A percentile compares a stretch with the other conserved stretches of the same genome.
These are phyloP conservation scores for Scolopax mira DNA, from an alignment of 2,113 vertebrate species.

Conservation along the genomic window DNA sequence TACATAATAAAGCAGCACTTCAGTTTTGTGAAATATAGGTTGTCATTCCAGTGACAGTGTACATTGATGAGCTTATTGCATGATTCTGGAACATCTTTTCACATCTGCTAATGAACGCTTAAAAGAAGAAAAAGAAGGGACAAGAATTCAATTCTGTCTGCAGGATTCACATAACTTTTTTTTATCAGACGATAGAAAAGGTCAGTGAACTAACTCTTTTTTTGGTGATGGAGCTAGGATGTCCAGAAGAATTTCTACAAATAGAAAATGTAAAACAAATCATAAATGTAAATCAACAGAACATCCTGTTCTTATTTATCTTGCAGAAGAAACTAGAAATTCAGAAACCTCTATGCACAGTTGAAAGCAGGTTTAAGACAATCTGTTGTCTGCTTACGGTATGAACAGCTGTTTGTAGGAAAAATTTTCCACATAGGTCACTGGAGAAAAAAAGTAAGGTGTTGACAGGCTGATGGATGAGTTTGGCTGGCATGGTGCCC, in stretches of 20 bases:
- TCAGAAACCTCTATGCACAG: background rate
- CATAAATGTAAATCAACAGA: background rate
- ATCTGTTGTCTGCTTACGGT: background rate
- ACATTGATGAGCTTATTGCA: background rate
- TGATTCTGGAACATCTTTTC: background rate
- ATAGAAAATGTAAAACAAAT: background rate
- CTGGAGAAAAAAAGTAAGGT: background rate
- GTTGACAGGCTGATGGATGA: conserved; percentile 51
- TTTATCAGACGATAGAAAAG: background rate
- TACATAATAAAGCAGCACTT: background rate
- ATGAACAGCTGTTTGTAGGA: conserved; percentile 23
- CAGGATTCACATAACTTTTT: background rate
- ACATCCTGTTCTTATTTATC: background rate
- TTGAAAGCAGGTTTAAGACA: conserved; percentile 5
- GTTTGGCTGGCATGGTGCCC: background rate
- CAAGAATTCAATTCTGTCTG: background rate
- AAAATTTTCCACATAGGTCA: conserved; percentile 16
- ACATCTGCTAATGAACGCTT: background rate
- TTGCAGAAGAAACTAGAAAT: background rate
- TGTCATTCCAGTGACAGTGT: background rate
- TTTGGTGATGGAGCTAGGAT: background rate
- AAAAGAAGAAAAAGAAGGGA: background rate
- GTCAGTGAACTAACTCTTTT: background rate
- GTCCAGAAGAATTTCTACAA: conserved; percentile 17
- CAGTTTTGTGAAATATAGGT: background rate